These are phyloP conservation scores for Tetramorium alpestre DNA, from an alignment of 1,140 invertebrate species.

Conservation along the genomic window DNA sequence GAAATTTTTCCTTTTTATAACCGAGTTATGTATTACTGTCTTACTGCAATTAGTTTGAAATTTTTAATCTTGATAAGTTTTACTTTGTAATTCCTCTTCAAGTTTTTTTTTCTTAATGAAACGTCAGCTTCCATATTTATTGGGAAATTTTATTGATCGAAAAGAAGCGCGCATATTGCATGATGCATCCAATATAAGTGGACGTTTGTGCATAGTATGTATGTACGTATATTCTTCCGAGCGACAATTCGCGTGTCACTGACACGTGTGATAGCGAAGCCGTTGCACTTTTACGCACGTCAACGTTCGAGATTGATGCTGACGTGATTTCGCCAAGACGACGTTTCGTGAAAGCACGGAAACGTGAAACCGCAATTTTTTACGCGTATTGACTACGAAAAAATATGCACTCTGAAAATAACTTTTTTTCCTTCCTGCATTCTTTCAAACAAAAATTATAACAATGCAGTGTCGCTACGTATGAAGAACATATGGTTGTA, in stretches of 20 bases:
- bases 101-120: neutral
- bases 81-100: neutral
- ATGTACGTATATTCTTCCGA: neutral
- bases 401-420: neutral
- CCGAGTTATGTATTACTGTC: neutral
- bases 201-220: neutral
- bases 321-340: slow-evolving; percentile 22
- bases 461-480: neutral
- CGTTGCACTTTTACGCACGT: slow-evolving; percentile 39
- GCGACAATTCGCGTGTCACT: neutral
- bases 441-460: neutral
- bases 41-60: neutral
- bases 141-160: neutral
- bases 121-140: neutral
- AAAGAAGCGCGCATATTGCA: neutral
- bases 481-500: neutral
- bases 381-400: neutral
- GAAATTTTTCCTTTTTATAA: neutral
- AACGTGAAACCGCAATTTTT: neutral
- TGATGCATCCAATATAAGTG: neutral
- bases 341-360: neutral
- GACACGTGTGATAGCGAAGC: neutral
- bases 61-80: neutral
- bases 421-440: neutral
- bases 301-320: slow-evolving; percentile 46